Evolutionary conservation across 1,140 invertebrate species (phyloP), one percentile per base, ranked within the genome.

Genomic region (Anthonomus grandis): DNA sequence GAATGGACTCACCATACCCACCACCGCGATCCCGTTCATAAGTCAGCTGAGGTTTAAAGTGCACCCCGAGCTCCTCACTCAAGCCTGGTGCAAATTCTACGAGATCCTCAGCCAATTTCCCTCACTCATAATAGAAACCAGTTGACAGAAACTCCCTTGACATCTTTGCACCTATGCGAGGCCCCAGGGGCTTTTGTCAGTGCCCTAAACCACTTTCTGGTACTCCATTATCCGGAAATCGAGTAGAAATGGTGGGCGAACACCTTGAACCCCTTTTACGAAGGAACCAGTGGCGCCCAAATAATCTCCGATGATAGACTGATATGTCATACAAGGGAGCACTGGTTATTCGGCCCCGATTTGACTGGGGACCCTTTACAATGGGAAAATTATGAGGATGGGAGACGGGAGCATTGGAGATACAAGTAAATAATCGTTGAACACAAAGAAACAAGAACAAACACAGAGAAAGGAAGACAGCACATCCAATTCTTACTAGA

Each of bases 131-230:
- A 31, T 64, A 4, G 23, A 24, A 8, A 21, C n/a, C 19, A 15
- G 17, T 31, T 6, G 36, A 18, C 8, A 72, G n/a, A n/a, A n/a
- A n/a, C n/a, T n/a, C n/a, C n/a, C 13, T 80, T 94, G 1, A 82
- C 81, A 37, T 86, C 84, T 6, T 66, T 96, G 2, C 94, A 97
- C 77, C 75, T 98, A 1, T 97, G 94, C 76, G 94, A 97, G 78
- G 94, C 93, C 13, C 94, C 95, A 2, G 95, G 95, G 6, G 94
- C 91, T 0, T 97, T 97, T 72, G 81, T 98, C 27, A 79, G 90
- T 17, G 85, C 93, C 1, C 69, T 95, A 0, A 96, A 97, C 74
- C 92, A 97, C 75, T 95, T 82, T 75, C 69, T 96, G 19, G 78
- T 82, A 56, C 73, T 74, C 1, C 79, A 82, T 60, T 72, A 79